Evolutionary conservation across 2,797 vertebrate species (phyloP).

Genomic region (Ctenopoma multispine): DNA sequence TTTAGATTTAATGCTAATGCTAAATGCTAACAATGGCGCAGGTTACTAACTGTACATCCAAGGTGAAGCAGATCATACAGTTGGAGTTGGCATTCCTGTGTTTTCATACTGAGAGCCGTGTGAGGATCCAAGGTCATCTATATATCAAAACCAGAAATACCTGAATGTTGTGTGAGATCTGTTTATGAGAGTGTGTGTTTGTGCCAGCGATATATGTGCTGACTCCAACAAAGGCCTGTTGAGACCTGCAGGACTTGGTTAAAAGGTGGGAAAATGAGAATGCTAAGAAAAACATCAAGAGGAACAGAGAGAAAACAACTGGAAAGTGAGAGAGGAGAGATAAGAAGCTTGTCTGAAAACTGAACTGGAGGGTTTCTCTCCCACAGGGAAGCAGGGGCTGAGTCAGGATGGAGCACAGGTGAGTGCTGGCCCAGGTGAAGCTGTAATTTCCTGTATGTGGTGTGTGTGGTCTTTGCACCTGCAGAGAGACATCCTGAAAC

Average conservation of each 20-base stretch:
- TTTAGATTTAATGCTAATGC: no score
- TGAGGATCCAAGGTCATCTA: constrained; percentile 44
- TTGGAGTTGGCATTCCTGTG: constrained; percentile 33
- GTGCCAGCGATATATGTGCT: constrained; percentile 39
- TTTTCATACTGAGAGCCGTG: constrained; percentile 28
- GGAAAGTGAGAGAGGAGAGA: constrained; percentile 20
- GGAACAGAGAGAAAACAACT: constrained; percentile 30
- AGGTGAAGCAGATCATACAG: not conserved
- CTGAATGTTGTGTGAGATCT: constrained; percentile 22
- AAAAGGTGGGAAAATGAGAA: constrained; percentile 23
- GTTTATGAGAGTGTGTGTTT: constrained; percentile 16
- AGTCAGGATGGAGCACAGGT: constrained; percentile 79
- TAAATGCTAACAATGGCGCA: not conserved
- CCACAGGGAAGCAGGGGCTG: constrained; percentile 61
- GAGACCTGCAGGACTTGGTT: constrained; percentile 39
- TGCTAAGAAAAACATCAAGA: constrained; percentile 30
- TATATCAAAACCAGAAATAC: constrained; percentile 47
- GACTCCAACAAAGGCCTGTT: constrained; percentile 39
- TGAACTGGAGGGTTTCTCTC: constrained; percentile 40
- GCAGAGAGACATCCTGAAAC: constrained; percentile 80
- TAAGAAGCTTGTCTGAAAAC: constrained; percentile 16
- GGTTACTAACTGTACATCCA: not conserved
- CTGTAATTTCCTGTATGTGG: constrained; percentile 82
- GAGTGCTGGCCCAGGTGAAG: constrained; percentile 83
- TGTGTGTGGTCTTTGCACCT: constrained; percentile 79